Percentiles rank a stretch among this genome's conserved stretches.
These are phyloP conservation scores for Coenonympha glycerion DNA, from an alignment of 2,888 invertebrate species.

Conservation along the genomic window DNA sequence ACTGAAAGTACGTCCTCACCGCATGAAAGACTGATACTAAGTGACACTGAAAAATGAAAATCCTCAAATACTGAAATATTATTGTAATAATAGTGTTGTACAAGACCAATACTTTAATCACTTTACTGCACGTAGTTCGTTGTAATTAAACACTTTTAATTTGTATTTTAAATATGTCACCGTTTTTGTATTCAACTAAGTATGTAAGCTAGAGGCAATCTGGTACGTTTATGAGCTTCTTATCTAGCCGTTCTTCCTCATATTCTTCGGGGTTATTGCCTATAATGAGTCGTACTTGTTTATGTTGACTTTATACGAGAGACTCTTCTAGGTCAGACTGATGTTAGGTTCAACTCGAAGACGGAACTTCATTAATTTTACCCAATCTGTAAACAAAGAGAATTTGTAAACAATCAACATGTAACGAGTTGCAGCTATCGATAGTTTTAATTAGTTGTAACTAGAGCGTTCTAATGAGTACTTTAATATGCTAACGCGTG, in stretches of 20 bases:
- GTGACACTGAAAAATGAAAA: not conserved
- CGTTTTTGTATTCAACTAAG: not conserved
- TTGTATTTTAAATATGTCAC: not conserved
- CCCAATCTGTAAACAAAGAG: conserved; percentile 21
- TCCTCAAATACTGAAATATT: no score
- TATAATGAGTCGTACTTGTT: not conserved
- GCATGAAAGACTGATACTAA: not conserved
- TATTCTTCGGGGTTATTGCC: not conserved
- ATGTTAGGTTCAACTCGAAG: not conserved
- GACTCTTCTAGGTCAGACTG: conserved; percentile 1
- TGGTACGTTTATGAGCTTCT: not conserved
- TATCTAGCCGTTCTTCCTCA: not conserved
- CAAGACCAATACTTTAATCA: no score
- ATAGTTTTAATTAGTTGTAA: conserved; percentile 3
- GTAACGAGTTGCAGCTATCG: conserved; percentile 2
- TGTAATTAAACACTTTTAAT: not conserved
- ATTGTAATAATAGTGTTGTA: no score
- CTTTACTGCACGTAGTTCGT: no score
- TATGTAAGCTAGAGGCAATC: not conserved
- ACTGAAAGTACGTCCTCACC: not conserved
- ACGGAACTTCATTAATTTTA: not conserved
- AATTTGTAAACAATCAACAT: conserved; percentile 2
- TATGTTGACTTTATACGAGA: not conserved
- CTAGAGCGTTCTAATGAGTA: conserved; percentile 9
- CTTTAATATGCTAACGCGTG: not conserved